Evolutionary conservation across 1,140 invertebrate genomes (phyloP).

Genomic region (Hesperophylax magnus): DNA sequence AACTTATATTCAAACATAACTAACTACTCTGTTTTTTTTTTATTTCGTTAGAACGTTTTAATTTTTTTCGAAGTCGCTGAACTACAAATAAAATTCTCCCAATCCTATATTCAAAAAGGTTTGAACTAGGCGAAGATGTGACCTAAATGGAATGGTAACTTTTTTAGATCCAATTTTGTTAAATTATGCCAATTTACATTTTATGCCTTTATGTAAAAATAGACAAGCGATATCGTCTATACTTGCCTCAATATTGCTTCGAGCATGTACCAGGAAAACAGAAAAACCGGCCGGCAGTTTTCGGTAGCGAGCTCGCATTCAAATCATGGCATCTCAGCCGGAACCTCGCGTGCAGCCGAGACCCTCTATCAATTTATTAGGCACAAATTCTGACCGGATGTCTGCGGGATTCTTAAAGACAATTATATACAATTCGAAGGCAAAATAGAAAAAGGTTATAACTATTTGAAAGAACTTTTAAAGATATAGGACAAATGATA

Average conservation of each 20-base stretch:
- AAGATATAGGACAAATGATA: background rate
- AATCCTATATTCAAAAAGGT: no score
- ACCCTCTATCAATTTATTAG: constrained; percentile 21
- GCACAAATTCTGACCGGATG: constrained; percentile 26
- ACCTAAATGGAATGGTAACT: no score
- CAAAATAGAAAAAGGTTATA: background rate
- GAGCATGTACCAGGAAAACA: constrained; percentile 15
- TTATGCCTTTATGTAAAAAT: background rate
- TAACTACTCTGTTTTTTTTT: no score
- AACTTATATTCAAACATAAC: no score
- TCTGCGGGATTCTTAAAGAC: background rate
- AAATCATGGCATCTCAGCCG: constrained; percentile 20
- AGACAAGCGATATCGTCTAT: constrained; percentile 13
- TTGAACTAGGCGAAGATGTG: no score
- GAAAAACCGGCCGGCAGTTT: background rate
- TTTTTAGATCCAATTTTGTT: no score
- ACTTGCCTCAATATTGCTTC: background rate
- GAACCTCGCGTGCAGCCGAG: constrained; percentile 22
- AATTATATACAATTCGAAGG: background rate
- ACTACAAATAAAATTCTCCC: no score
- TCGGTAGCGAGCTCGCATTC: constrained; percentile 4
- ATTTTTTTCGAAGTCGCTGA: no score
- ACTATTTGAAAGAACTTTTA: background rate
- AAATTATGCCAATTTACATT: no score
- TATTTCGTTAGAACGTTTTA: no score